A percentile compares a stretch with the other conserved stretches of the same genome.
Evolutionary conservation across 2,888 invertebrate genomes (phyloP).

Genomic region (Nephrocerus scutellatus): DNA sequence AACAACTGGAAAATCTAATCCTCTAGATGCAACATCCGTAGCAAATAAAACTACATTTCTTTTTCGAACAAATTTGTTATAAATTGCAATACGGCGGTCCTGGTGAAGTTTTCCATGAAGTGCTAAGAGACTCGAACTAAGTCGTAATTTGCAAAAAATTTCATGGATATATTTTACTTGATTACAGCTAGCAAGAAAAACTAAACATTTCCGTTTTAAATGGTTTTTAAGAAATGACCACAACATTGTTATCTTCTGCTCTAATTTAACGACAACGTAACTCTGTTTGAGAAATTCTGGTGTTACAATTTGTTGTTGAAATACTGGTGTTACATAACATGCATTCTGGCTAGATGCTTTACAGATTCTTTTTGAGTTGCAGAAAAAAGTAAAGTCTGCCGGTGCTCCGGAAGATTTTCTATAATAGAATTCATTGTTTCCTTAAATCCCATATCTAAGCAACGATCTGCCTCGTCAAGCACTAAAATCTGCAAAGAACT

Average conservation of each 20-base stretch:
- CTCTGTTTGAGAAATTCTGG: slow-evolving; percentile 82
- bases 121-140: slow-evolving; percentile 77
- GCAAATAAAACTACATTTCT: slow-evolving; percentile 87
- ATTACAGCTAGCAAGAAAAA: slow-evolving; percentile 94
- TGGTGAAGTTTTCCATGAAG: slow-evolving; percentile 93
- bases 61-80: slow-evolving; percentile 84
- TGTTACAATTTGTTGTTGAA: slow-evolving; percentile 78
- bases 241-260: slow-evolving; percentile 84
- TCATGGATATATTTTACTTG: slow-evolving; percentile 86
- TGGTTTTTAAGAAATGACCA: slow-evolving; percentile 96
- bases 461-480: slow-evolving; percentile 91
- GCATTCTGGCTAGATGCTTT: slow-evolving; percentile 84
- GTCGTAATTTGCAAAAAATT: slow-evolving; percentile 79
- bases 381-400: slow-evolving; percentile 95
- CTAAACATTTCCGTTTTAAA: slow-evolving; percentile 80
- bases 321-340: slow-evolving; percentile 78
- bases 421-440: slow-evolving; percentile 89
- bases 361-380: slow-evolving; percentile 99
- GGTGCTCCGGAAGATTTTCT: slow-evolving; percentile 75
- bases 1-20: slow-evolving; percentile 87
- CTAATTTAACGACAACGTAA: slow-evolving; percentile 82
- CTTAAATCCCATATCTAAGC: slow-evolving; percentile 93
- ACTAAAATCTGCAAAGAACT: slow-evolving; percentile 66
- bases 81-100: slow-evolving; percentile 79
- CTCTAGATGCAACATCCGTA: slow-evolving; percentile 95